Percentiles rank a stretch among this genome's conserved stretches.
Conservation (phyloP, 1,140 invertebrate genomes). For the Amphibalanus amphitrite region DNA sequence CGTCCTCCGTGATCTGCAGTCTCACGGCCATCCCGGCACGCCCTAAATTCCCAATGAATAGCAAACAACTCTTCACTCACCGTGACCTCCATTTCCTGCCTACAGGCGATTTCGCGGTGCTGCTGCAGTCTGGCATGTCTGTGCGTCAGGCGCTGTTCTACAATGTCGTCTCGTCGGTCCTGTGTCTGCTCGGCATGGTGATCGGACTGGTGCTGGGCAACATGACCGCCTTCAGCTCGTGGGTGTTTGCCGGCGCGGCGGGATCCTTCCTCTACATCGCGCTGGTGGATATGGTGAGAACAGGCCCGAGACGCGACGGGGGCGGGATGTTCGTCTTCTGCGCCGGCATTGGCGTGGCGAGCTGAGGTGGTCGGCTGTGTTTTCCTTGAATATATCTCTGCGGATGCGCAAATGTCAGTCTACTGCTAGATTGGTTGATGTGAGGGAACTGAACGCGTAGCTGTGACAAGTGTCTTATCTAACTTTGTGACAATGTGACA, state of each 20-base stretch:
- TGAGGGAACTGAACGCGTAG: no score
- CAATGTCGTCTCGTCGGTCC: slow-evolving; percentile 53
- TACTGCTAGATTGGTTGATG: no score
- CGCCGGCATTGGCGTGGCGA: slow-evolving; percentile 6
- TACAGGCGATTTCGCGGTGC: slow-evolving; percentile 78
- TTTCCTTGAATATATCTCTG: no score
- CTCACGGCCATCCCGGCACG: no score
- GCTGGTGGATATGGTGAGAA: slow-evolving; percentile 73
- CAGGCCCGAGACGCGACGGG: background rate
- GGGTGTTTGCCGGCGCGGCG: slow-evolving; percentile 76
- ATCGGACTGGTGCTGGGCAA: slow-evolving; percentile 62
- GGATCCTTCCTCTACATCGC: slow-evolving; percentile 91
- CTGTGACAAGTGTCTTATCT: no score
- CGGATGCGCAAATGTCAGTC: no score
- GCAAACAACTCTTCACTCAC: no score
- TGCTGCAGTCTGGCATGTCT: slow-evolving; percentile 80
- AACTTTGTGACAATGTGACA: no score
- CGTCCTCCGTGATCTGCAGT: no score
- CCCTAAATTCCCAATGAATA: no score
- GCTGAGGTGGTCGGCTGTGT: slow-evolving; percentile 11
- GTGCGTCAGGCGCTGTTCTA: slow-evolving; percentile 64
- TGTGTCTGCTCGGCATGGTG: slow-evolving; percentile 72
- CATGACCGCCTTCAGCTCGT: slow-evolving; percentile 51
- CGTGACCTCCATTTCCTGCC: slow-evolving; percentile 3
- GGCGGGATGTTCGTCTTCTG: background rate